A percentile compares a stretch with the other conserved stretches of the same genome.
phyloP scores from a whole-genome alignment of 2,113 vertebrate genomes.

The Nanger granti region DNA sequence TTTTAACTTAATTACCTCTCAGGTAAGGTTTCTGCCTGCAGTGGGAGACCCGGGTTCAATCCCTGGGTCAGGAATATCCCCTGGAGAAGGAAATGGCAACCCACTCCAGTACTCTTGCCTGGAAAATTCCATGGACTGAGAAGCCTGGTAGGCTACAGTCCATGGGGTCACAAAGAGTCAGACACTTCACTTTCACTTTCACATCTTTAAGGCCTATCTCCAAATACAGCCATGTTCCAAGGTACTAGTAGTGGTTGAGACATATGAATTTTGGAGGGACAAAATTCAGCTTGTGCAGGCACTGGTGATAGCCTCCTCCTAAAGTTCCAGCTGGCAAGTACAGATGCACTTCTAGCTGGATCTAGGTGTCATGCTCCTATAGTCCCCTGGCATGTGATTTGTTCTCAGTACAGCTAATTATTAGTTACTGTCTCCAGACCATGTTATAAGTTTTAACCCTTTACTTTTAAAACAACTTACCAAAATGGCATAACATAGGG shows the following conservation, averaged over 20 bases:
- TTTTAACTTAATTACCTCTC: not conserved
- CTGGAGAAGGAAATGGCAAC: too few species aligned
- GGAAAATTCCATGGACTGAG: too few species aligned
- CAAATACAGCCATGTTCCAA: not conserved
- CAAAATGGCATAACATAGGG: not conserved
- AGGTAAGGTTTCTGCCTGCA: too few species aligned
- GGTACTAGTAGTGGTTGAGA: not conserved
- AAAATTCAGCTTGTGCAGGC: not conserved
- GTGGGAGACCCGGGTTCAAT: too few species aligned
- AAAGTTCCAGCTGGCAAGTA: not conserved
- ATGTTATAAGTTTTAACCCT: not conserved
- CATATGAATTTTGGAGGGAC: not conserved
- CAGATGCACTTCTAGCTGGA: not conserved
- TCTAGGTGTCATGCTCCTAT: not conserved
- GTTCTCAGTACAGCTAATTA: not conserved
- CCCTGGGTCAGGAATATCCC: too few species aligned
- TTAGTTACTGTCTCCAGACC: not conserved
- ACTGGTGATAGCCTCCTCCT: too few species aligned
- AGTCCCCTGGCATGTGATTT: not conserved
- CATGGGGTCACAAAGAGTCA: too few species aligned
- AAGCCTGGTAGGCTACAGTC: too few species aligned
- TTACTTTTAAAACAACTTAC: not conserved
- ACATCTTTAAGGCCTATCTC: not conserved
- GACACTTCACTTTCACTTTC: too few species aligned
- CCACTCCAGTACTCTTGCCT: too few species aligned